Base-by-base conservation (phyloP, 2,113 vertebrate species). In the Equus przewalskii region DNA sequence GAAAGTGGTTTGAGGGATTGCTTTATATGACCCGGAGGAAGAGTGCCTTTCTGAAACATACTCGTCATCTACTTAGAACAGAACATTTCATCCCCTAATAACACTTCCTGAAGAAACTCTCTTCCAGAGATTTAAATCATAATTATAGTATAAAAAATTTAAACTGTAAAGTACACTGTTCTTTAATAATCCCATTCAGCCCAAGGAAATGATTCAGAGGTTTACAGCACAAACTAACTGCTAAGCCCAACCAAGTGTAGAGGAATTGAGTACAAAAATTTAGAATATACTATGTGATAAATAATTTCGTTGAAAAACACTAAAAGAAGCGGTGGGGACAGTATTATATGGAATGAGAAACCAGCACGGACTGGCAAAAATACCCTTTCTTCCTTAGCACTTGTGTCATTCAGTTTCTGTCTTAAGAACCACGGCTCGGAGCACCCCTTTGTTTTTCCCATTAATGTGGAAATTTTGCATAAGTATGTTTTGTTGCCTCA, bases 281-380 rank as follows among this genome's bases (percentile, higher is more conserved):
- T 60, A 3, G 58, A 75, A 90, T 51, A 88, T 46, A 70, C 22
- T 91, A 41, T 15, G 11, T 87, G 76, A 87, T 64, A 89, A 90
- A 89, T 81, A 79, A 86, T 70, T 85, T 79, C 46, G 95, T 33
- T 54, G 76, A 78, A 73, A 76, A 91, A 69, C 60, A 73, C 19
- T 78, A 36, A 46, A 81, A 85, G 56, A 46, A 94, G 54, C 51
- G 62, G 21, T 18, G 64, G 36, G 26, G 14, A 24, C 26, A 15
- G 78, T 94, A 89, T 91, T 54, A 41, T 33, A 51, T 13, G 13
- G 24, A 89, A 60, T 54, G 41, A 70, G 12, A 49, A 73, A 80
- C 88, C 41, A 72, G 36, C 44, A 83, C 21, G 67, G 19, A 21
- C 11, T 33, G 41, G 33, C 19, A 62, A 69, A 69, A 73, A 30